Evolutionary conservation across 2,113 vertebrate genomes (phyloP).

Genomic region (Ramphastos sulfuratus): DNA sequence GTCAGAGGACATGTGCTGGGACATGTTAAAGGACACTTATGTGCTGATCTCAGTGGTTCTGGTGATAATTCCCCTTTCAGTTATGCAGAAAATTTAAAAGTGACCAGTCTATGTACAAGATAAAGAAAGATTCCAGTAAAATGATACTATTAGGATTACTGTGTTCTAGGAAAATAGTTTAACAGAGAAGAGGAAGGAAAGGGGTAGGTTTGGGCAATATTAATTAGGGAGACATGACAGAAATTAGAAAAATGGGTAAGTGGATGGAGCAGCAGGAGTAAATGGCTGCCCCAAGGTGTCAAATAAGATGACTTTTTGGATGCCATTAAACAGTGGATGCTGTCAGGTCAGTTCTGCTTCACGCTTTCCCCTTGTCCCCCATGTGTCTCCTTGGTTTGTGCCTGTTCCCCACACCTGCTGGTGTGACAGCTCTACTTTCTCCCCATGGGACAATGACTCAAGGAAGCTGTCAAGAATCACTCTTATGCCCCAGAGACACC

Average conservation of each 20-base stretch:
- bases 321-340: background rate
- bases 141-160: background rate
- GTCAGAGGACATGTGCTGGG: background rate
- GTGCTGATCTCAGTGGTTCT: background rate
- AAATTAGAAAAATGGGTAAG: background rate
- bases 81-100: background rate
- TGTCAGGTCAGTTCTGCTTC: background rate
- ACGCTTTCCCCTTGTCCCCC: background rate
- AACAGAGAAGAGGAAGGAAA: background rate
- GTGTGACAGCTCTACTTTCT: background rate
- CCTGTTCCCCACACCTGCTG: background rate
- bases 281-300: constrained; percentile 2
- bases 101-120: background rate
- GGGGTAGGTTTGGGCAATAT: background rate
- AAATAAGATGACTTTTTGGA: background rate
- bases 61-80: background rate
- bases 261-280: background rate
- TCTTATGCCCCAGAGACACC: background rate
- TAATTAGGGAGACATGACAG: constrained; percentile 40
- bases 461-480: background rate
- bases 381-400: background rate
- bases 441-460: background rate
- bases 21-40: no score
- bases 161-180: background rate
- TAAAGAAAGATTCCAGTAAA: background rate